Evolutionary conservation across 1,140 invertebrate genomes (phyloP).

Genomic region (Cydia fagiglandana): DNA sequence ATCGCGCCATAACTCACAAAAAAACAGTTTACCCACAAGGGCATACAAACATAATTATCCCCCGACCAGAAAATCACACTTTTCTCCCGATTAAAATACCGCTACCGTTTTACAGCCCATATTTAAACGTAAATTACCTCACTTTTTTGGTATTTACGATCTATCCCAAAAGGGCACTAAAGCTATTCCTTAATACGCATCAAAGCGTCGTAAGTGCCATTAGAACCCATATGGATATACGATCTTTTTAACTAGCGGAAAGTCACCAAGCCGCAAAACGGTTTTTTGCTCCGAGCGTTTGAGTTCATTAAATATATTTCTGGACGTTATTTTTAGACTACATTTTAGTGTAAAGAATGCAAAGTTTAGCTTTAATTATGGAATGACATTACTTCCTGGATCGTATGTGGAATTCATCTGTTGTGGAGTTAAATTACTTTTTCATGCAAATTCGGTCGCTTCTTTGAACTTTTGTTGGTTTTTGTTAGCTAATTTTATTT

Average conservation of each 20-base stretch:
- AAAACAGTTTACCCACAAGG: background rate
- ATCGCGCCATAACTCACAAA: background rate
- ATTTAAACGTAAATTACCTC: constrained; percentile 13
- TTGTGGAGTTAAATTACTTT: background rate
- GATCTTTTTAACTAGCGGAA: background rate
- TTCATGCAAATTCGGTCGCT: no score
- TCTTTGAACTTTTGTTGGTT: background rate
- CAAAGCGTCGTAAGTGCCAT: background rate
- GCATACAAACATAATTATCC: constrained; percentile 12
- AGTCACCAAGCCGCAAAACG: constrained; percentile 10
- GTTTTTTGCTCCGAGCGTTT: constrained; percentile 1
- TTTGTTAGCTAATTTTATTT: background rate
- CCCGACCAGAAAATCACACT: background rate
- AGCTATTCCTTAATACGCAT: background rate
- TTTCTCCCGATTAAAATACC: constrained; percentile 6
- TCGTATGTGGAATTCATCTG: background rate
- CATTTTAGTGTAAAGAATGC: background rate
- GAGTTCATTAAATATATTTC: constrained; percentile 10
- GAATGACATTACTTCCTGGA: background rate
- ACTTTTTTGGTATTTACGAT: constrained; percentile 11
- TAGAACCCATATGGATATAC: background rate
- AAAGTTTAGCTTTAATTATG: background rate
- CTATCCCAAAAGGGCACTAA: constrained; percentile 12
- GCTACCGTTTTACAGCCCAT: constrained; percentile 18
- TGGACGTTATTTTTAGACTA: background rate